These are phyloP conservation scores for Cyclura pinguis DNA, from an alignment of 2,797 vertebrate genomes.

Conservation along the genomic window DNA sequence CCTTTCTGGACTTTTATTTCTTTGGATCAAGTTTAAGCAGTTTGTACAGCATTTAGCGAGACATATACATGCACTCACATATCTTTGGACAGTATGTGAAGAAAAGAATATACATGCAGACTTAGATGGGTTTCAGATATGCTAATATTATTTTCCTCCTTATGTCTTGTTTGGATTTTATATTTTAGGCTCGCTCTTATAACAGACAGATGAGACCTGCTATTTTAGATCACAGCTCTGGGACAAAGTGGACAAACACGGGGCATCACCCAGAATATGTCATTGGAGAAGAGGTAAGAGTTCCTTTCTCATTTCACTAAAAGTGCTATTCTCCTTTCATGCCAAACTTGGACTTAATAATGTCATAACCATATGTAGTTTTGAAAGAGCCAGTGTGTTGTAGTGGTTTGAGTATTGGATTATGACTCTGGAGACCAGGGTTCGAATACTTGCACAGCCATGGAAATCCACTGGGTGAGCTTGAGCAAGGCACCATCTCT, in stretches of 20 bases:
- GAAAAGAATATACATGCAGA: neutral
- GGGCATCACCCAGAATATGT: constrained; percentile 90
- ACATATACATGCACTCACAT: neutral
- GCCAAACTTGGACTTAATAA: neutral
- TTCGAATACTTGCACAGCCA: too few species aligned
- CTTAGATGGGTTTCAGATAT: neutral
- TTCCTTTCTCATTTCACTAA: neutral
- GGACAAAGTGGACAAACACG: constrained; percentile 94
- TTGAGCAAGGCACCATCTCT: too few species aligned
- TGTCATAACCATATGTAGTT: too few species aligned
- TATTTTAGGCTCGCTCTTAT: constrained; percentile 90
- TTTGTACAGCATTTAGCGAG: neutral
- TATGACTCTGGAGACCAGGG: too few species aligned
- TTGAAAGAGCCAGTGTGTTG: too few species aligned
- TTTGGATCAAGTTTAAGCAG: neutral
- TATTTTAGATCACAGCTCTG: constrained; percentile 91
- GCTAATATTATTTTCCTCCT: neutral
- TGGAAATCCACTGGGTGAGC: too few species aligned
- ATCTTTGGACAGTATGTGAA: neutral
- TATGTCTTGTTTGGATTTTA: constrained; percentile 33
- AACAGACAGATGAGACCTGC: constrained; percentile 95
- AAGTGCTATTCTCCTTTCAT: neutral
- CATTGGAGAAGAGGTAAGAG: constrained; percentile 93
- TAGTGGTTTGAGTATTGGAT: too few species aligned
- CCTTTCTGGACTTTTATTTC: neutral